Evolutionary conservation across 1,140 invertebrate species (phyloP).

Genomic region (Anastrepha ludens): DNA sequence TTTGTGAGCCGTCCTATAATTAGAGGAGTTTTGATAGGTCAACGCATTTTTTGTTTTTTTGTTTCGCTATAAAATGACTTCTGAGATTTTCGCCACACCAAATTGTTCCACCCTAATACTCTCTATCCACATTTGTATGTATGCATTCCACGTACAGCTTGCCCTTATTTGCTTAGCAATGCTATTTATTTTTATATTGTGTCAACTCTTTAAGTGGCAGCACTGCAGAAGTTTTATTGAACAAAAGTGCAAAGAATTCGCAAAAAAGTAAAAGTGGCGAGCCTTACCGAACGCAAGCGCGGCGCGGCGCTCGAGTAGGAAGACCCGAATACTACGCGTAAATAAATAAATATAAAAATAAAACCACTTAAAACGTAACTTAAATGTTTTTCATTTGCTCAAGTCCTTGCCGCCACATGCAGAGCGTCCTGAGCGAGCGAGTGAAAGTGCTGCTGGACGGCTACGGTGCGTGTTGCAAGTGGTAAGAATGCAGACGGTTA

Average conservation of each 20-base stretch:
- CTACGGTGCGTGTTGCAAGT: neutral
- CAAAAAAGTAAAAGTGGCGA: slow-evolving; percentile 27
- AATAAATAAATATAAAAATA: slow-evolving; percentile 41
- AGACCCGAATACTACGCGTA: slow-evolving; percentile 27
- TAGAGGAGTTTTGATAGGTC: too few species aligned
- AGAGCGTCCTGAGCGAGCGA: neutral
- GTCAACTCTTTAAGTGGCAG: neutral
- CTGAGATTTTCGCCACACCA: too few species aligned
- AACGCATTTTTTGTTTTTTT: too few species aligned
- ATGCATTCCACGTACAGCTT: too few species aligned
- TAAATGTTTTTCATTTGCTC: neutral
- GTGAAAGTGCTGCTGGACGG: neutral
- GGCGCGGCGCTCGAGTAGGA: neutral
- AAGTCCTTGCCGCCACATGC: neutral
- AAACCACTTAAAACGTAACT: neutral
- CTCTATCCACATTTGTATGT: too few species aligned
- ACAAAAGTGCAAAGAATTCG: neutral
- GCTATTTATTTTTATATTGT: neutral
- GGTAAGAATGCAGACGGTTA: neutral
- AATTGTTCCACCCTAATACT: too few species aligned
- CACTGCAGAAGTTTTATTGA: slow-evolving; percentile 28
- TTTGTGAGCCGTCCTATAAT: too few species aligned
- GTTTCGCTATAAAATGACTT: too few species aligned
- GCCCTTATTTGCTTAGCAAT: neutral
- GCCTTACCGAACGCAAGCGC: neutral